Conservation (phyloP, 1,140 invertebrate genomes). For the Diabrotica virgifera region DNA sequence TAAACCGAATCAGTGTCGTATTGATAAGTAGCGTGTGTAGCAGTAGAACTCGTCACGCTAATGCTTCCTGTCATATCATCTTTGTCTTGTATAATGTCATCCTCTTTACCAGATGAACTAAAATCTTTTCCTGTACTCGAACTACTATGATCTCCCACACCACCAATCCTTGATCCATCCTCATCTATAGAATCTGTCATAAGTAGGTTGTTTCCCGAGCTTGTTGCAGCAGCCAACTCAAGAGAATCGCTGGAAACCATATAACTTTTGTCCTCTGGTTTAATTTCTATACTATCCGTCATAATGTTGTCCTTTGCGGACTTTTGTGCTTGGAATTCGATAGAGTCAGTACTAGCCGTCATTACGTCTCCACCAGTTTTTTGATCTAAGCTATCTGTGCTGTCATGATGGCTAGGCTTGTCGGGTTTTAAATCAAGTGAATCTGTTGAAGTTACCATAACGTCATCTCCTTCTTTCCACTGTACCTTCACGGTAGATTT, state of each 20-base stretch:
- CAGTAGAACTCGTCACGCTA: constrained; percentile 70
- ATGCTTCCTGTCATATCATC: constrained; percentile 63
- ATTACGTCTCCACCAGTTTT: constrained; percentile 54
- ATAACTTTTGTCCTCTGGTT: constrained; percentile 41
- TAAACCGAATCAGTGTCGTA: constrained; percentile 78
- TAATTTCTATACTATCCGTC: constrained; percentile 54
- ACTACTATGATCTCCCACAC: constrained; percentile 48
- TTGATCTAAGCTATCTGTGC: constrained; percentile 59
- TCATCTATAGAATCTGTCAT: constrained; percentile 55
- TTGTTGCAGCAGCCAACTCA: constrained; percentile 43
- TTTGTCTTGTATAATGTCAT: constrained; percentile 47
- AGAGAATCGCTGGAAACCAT: constrained; percentile 53
- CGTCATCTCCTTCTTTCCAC: constrained; percentile 48
- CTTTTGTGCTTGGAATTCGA: constrained; percentile 53
- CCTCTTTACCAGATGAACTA: constrained; percentile 50
- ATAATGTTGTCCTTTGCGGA: constrained; percentile 39
- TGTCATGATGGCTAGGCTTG: constrained; percentile 50
- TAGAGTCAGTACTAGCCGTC: constrained; percentile 62
- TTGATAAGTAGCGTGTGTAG: constrained; percentile 78
- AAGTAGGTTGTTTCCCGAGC: constrained; percentile 34
- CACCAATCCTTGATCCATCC: constrained; percentile 47
- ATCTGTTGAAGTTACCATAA: constrained; percentile 61
- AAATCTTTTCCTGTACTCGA: constrained; percentile 50
- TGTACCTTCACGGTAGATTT: constrained; percentile 39
- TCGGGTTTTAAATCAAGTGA: constrained; percentile 57